A percentile compares a stretch with the other conserved stretches of the same genome.
phyloP scores from a whole-genome alignment of 2,797 vertebrate genomes.

The Toxotes lorentzi region DNA sequence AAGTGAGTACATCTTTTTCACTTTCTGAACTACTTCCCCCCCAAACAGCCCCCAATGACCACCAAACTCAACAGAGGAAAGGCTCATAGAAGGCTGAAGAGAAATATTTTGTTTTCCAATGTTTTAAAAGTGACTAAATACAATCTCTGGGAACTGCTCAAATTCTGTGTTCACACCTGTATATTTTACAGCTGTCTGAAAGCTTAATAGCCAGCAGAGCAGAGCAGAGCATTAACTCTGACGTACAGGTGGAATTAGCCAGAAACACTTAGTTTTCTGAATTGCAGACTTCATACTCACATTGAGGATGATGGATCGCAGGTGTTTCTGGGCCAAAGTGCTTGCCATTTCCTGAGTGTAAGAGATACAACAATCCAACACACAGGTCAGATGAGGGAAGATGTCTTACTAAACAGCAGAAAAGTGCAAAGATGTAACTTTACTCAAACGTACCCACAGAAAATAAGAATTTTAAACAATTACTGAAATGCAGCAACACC shows the following conservation, averaged over 20 bases:
- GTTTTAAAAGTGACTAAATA: conserved; percentile 10
- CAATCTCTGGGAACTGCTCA: conserved; percentile 1
- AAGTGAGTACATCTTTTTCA: conserved; percentile 20
- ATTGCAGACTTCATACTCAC: conserved; percentile 82
- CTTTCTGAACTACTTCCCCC: conserved; percentile 31
- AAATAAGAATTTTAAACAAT: conserved; percentile 9
- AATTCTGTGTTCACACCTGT: conserved; percentile 13
- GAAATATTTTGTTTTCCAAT: neutral
- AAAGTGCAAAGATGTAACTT: neutral
- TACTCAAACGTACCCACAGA: conserved; percentile 1
- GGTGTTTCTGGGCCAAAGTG: conserved; percentile 96
- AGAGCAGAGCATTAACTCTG: neutral
- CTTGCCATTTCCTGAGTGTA: conserved; percentile 94
- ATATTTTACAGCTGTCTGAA: conserved; percentile 11
- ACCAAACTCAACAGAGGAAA: neutral
- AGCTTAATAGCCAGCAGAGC: conserved; percentile 7
- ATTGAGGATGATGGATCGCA: conserved; percentile 92
- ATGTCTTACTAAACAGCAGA: conserved; percentile 31
- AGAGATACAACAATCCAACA: conserved; percentile 62
- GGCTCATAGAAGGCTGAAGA: neutral
- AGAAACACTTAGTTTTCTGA: conserved; percentile 13
- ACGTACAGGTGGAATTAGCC: neutral
- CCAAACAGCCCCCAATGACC: neutral
- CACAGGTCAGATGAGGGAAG: conserved; percentile 23
- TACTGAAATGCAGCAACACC: conserved; percentile 19